Base-by-base conservation (phyloP, 1,140 invertebrate genomes). In the Psilanteris sp. region DNA sequence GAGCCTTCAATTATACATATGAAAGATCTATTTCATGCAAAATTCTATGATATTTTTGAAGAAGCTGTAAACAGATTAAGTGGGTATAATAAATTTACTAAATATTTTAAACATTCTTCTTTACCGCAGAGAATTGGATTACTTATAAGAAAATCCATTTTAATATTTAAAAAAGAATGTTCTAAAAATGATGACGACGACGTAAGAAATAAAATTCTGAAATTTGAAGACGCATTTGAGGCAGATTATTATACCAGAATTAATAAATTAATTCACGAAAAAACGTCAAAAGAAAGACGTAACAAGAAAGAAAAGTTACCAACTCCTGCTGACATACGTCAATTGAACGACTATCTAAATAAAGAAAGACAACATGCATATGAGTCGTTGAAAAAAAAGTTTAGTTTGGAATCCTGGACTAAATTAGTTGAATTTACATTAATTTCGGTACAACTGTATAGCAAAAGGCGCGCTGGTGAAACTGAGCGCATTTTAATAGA, bases 381-480 rank as follows among this genome's bases (percentile, higher is more conserved):
- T 48, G 8, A 61, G 0, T 5, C 1, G 0, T 48, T 61, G 8
- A 27, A 16, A 13, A 27, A 27, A 13, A 5, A 48, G 4, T 61
- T 36, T 48, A 18, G 41, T 2, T 3, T 43, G 0, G 3, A 24
- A 3, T 2, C 1, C 0, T 48, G 43, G 31, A 27, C 0, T 9
- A 16, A 37, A 6, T 29, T 61, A 1, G 29, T 43, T 0, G 32
- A 48, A 29, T 16, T 13, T 4, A 61, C 32, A n/a, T 20, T 48
- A 39, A 14, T 29, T 7, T 61, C 57, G 0, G 10, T 46, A 2
- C 27, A 34, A 11, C 3, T 48, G 15, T 61, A 37, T 26, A 13
- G 13, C 13, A 46, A 39, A 39, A 31, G 18, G n/a, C 29, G 57
- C 5, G 20, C 57, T 3, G 57, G 43, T 7, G 57, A 61, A 22